phyloP scores from a whole-genome alignment of 2,797 vertebrate genomes.

The Epinephelus awoara region DNA sequence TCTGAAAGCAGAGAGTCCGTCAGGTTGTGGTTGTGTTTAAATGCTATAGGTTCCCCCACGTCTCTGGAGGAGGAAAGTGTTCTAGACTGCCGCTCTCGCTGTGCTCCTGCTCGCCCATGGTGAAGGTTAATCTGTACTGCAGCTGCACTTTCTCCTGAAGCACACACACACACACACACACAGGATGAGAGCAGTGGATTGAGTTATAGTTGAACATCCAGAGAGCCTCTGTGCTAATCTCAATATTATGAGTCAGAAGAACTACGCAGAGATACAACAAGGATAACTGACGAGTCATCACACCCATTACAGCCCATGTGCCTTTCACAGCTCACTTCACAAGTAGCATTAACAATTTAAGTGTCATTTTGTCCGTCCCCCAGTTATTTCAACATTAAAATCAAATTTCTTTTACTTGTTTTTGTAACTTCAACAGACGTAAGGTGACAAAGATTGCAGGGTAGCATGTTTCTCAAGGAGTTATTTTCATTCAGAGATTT shows the following conservation, averaged over 20 bases:
- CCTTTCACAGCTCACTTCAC: background rate
- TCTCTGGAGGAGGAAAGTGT: constrained; percentile 94
- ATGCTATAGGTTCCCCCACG: constrained; percentile 94
- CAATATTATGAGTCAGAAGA: background rate
- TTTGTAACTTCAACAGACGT: background rate
- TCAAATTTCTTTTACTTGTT: background rate
- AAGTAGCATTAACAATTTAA: too few relatives aligned
- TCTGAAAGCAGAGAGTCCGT: constrained; percentile 74
- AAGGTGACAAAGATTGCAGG: too few relatives aligned
- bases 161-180: constrained; percentile 20
- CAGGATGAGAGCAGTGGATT: background rate
- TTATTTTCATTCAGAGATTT: too few relatives aligned
- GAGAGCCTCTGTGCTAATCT: background rate
- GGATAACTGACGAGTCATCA: background rate
- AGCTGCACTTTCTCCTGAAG: constrained; percentile 95
- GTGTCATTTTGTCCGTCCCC: background rate
- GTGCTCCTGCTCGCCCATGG: constrained; percentile 92
- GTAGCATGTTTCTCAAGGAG: too few relatives aligned
- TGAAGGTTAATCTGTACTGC: constrained; percentile 95
- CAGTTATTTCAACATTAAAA: background rate
- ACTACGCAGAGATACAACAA: background rate
- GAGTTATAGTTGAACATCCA: background rate
- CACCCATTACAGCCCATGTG: background rate
- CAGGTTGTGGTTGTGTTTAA: constrained; percentile 38
- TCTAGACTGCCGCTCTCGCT: constrained; percentile 94